Conservation (phyloP, 2,888 invertebrate species). For the Corbicula japonica region DNA sequence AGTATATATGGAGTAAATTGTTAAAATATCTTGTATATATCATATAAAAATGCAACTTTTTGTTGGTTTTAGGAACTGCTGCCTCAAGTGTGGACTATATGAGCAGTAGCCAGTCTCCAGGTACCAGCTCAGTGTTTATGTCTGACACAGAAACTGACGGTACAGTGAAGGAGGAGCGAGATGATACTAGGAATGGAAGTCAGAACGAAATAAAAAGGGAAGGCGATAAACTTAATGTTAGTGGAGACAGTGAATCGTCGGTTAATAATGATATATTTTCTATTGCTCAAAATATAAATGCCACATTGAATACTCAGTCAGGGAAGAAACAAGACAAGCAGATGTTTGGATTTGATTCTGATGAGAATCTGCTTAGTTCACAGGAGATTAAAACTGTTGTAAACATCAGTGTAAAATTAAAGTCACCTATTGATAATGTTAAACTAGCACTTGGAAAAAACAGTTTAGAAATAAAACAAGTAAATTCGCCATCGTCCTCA, state of each 20-base stretch:
- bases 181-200: no score
- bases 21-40: no score
- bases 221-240: neutral
- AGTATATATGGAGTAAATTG: no score
- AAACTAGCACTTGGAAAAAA: no score
- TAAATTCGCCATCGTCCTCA: no score
- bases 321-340: no score
- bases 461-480: no score
- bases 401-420: slow-evolving; percentile 25
- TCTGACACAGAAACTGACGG: slow-evolving; percentile 17
- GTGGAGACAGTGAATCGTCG: slow-evolving; percentile 38
- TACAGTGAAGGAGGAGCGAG: neutral
- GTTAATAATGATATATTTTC: slow-evolving; percentile 52
- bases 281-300: slow-evolving; percentile 55
- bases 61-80: slow-evolving; percentile 23
- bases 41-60: no score
- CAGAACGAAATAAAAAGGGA: neutral
- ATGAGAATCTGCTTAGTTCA: slow-evolving; percentile 43
- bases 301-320: slow-evolving; percentile 29
- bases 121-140: slow-evolving; percentile 27
- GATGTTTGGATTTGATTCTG: slow-evolving; percentile 47
- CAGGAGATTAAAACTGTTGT: slow-evolving; percentile 38
- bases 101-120: slow-evolving; percentile 8
- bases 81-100: slow-evolving; percentile 14
- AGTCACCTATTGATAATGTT: slow-evolving; percentile 2